Percentiles rank a stretch among this genome's conserved stretches.
phyloP scores from a whole-genome alignment of 2,797 vertebrate species.

The Melanotaenia pygmaea region DNA sequence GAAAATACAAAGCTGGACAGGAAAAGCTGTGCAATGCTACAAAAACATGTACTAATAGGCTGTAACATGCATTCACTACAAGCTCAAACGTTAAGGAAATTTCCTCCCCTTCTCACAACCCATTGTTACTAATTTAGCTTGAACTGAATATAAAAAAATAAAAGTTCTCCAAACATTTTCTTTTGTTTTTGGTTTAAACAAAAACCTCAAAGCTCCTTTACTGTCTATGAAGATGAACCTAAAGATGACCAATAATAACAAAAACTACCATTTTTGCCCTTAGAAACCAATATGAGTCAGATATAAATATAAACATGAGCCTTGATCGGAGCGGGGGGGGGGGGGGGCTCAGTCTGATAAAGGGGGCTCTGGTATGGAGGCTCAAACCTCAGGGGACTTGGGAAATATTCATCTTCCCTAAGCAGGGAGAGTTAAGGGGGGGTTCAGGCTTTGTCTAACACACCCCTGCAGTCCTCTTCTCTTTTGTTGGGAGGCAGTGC shows the following conservation, averaged over 20 bases:
- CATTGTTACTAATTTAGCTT: too few relatives aligned
- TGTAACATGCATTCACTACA: too few relatives aligned
- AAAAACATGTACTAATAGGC: too few relatives aligned
- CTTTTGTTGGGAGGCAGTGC: constrained; percentile 72
- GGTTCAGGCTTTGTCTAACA: constrained; percentile 71
- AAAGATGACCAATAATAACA: neutral
- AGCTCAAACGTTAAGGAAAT: too few relatives aligned
- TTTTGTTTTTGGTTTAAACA: neutral
- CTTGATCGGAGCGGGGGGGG: neutral
- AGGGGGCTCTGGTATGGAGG: constrained; percentile 42
- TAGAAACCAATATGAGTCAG: constrained; percentile 20
- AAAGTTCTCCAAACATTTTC: neutral
- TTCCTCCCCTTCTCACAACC: too few relatives aligned
- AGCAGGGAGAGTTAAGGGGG: constrained; percentile 66
- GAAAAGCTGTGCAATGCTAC: too few relatives aligned
- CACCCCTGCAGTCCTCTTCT: constrained; percentile 53
- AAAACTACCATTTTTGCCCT: neutral
- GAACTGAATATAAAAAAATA: too few relatives aligned
- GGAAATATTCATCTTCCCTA: constrained; percentile 78
- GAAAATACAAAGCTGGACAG: too few relatives aligned
- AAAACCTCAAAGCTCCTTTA: neutral
- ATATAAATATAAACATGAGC: constrained; percentile 15
- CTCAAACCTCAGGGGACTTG: constrained; percentile 63
- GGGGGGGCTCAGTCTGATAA: constrained; percentile 8
- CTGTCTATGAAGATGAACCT: neutral